phyloP scores from a whole-genome alignment of 2,888 invertebrate species.

The Halocaridina rubra region DNA sequence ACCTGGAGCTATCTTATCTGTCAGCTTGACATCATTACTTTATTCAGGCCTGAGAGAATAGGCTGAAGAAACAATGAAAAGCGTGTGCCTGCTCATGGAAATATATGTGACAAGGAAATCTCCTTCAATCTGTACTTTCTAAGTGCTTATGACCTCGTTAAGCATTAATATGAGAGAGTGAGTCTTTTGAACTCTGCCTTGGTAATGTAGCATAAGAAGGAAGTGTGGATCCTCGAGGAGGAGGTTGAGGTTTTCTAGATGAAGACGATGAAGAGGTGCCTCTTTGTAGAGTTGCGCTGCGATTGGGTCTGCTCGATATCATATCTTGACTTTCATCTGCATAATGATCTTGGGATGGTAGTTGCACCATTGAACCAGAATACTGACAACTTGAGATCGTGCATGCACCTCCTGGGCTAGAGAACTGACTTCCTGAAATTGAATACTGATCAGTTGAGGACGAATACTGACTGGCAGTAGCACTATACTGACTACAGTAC shows the following conservation, averaged over 20 bases:
- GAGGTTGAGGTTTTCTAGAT: slow-evolving; percentile 42
- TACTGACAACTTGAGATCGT: slow-evolving; percentile 25
- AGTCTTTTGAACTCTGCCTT: slow-evolving; percentile 43
- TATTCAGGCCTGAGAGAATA: too few relatives aligned
- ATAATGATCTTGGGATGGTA: slow-evolving; percentile 18
- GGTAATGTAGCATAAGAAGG: slow-evolving; percentile 50
- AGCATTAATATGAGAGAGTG: slow-evolving; percentile 44
- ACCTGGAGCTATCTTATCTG: too few relatives aligned
- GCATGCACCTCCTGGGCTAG: slow-evolving; percentile 45
- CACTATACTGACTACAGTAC: slow-evolving; percentile 39
- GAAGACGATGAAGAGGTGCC: slow-evolving; percentile 31
- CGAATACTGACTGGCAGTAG: slow-evolving; percentile 45
- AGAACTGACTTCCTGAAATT: slow-evolving; percentile 47
- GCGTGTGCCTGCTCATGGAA: too few relatives aligned
- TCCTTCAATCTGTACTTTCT: neutral
- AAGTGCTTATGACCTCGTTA: neutral
- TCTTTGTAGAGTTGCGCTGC: slow-evolving; percentile 44
- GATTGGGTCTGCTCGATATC: neutral
- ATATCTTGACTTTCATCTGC: slow-evolving; percentile 7
- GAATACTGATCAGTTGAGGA: slow-evolving; percentile 55
- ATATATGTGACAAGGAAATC: too few relatives aligned
- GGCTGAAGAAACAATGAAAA: too few relatives aligned
- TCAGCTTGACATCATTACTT: too few relatives aligned
- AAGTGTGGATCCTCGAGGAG: slow-evolving; percentile 46
- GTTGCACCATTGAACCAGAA: slow-evolving; percentile 16